A percentile compares a stretch with the other conserved stretches of the same genome.
Evolutionary conservation across 2,113 vertebrate genomes (phyloP).

Genomic region (Eulemur macaco): DNA sequence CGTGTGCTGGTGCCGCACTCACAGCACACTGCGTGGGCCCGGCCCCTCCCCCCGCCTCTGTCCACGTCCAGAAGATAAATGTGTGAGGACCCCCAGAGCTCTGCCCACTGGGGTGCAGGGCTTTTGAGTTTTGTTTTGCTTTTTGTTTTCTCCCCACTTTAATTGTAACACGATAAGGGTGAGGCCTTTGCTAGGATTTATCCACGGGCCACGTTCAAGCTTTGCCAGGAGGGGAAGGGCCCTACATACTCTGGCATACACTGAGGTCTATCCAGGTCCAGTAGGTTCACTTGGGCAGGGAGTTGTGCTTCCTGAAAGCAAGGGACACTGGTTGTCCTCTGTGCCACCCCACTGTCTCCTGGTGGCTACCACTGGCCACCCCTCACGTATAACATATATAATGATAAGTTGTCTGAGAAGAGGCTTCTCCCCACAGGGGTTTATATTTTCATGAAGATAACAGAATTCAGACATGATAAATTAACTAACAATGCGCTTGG

Average conservation of each 20-base stretch:
- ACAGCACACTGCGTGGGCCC: neutral
- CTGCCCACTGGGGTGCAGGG: conserved; percentile 61
- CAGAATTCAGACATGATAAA: neutral
- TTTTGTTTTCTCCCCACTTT: conserved; percentile 36
- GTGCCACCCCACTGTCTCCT: neutral
- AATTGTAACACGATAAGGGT: neutral
- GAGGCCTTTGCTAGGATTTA: neutral
- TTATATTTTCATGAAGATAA: neutral
- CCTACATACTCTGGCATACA: neutral
- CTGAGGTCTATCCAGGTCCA: neutral
- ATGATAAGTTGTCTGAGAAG: neutral
- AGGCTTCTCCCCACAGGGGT: neutral
- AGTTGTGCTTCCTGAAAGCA: neutral
- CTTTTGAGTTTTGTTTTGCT: neutral
- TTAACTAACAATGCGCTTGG: neutral
- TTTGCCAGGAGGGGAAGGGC: neutral
- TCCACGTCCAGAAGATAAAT: conserved; percentile 46
- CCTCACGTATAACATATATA: neutral
- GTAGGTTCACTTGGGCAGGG: neutral
- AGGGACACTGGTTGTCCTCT: neutral
- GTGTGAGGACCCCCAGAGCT: neutral
- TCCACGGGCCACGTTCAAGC: neutral
- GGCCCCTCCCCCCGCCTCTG: neutral
- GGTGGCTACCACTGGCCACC: neutral
- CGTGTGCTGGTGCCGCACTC: neutral